These are phyloP conservation scores for Gymnobelideus leadbeateri DNA, from an alignment of 2,113 vertebrate genomes.

Conservation along the genomic window DNA sequence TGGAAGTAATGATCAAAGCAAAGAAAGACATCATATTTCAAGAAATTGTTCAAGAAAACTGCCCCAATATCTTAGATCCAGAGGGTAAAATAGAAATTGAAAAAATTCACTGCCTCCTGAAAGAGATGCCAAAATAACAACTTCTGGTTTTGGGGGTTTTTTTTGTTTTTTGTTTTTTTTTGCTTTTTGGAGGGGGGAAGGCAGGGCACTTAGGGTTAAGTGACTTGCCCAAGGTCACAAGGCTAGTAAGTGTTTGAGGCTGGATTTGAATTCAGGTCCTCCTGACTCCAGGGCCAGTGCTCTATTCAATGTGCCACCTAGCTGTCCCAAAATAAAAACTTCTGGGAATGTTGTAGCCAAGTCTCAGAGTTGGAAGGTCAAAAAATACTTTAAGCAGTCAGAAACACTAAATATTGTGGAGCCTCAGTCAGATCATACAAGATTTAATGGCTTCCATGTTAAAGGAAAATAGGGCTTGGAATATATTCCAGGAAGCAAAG, in stretches of 20 bases:
- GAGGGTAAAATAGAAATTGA: not conserved
- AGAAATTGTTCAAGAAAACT: not conserved
- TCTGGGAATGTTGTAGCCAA: not conserved
- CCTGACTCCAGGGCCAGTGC: too few species aligned
- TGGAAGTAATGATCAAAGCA: not conserved
- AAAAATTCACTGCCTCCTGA: not conserved
- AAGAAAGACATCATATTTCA: not conserved
- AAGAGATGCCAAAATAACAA: not conserved
- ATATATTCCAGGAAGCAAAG: not conserved
- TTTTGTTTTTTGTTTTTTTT: too few species aligned
- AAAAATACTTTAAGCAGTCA: not conserved
- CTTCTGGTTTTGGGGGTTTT: too few species aligned
- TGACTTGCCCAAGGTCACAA: too few species aligned
- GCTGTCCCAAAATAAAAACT: not conserved
- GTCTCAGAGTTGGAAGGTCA: not conserved
- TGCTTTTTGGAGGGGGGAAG: too few species aligned
- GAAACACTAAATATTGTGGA: not conserved
- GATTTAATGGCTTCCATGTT: not conserved
- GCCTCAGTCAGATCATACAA: not conserved
- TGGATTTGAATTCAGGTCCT: too few species aligned
- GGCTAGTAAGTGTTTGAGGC: too few species aligned
- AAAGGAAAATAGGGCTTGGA: not conserved
- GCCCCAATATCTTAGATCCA: not conserved
- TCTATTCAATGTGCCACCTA: too few species aligned
- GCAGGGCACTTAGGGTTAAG: too few species aligned